Base-by-base conservation (phyloP, 1,140 invertebrate genomes). In the Cyphomyrmex costatus region DNA sequence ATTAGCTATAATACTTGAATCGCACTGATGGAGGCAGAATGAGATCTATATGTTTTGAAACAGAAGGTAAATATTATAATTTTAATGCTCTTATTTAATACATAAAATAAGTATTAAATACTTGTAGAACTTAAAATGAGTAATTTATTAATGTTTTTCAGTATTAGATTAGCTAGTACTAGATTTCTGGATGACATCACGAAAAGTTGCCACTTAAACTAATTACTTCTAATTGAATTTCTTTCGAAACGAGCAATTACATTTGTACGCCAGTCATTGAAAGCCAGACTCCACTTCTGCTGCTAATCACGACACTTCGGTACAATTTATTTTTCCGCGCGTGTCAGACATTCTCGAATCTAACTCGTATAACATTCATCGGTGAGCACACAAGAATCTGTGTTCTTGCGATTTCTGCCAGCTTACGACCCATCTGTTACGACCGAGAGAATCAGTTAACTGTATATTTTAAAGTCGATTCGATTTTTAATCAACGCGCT, bases 381-480 rank as follows among this genome's bases (percentile, higher is more conserved):
- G 36, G 24, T 56, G 0, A 14, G 0, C 14, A 33, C 19, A 12
- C 14, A 68, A 79, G 14, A 66, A 42, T 56, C 21, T n/a, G 16
- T 4, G 16, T 61, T 73, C 14, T 49, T 5, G 53, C 53, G 14
- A 60, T 74, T 83, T 21, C 16, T 60, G 33, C 30, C 14, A 82
- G 19, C 19, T 71, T 65, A 82, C 19, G 19, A 46, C 12, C 33
- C 19, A 71, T 60, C 36, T n/a, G 42, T 71, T 71, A 73, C 33
- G 19, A 82, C 42, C 10, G 16, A 46, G 4, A 60, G 16, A 5
- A 16, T 16, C 24, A 27, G 5, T 83, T 60, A 60, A 49, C 14
- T 83, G 1, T 58, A 49, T n/a, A 82, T 27, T 73, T 82, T 60
- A 61, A 83, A n/a, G 24, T 42, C 79, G 21, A 71, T 60, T 73